Base-by-base conservation (phyloP, 2,797 vertebrate species). In the Staurois parvus region DNA sequence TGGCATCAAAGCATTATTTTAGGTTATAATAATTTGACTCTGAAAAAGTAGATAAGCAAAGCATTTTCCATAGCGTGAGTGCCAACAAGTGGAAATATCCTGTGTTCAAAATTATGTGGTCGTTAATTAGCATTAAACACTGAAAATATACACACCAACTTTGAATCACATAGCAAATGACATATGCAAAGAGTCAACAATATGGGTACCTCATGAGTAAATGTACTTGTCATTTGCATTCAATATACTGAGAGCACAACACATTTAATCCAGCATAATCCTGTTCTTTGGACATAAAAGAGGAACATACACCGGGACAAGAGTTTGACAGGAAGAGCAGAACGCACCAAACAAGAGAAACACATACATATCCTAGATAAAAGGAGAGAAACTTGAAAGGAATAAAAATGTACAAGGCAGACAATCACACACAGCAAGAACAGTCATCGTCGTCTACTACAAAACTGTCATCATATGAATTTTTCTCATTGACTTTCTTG, bases 141-240 rank as follows among this genome's bases (percentile, higher is more conserved):
- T 32, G 40, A 79, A 68, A 79, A 15, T 15, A 52, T 11, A 15
- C 19, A 52, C 66, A 59, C 12, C 19, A 29, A 17, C 30, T 52
- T 68, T 79, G 42, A 32, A 32, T 79, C 12, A 34, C 7, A 26
- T 34, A 70, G 42, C 8, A 30, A 26, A 26, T 29, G 26, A 21
- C 19, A 32, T 81, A 81, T 86, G 84, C 79, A 86, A 81, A 81
- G 28, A 28, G 79, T 72, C 66, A 37, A 56, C 42, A 37, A 83
- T 70, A 72, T 56, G 52, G 21, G 5, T 12, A 28, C 21, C 7
- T 37, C 29, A 62, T 66, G 30, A 0, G 1, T 62, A 13, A 30
- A 77, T 48, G 24, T 68, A 24, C 2, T 79, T 56, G 21, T 26
- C 3, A 86, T 87, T 87, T 87, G 85, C 85, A 83, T 87, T 19